These are phyloP conservation scores for Xestia c-nigrum DNA, from an alignment of 2,888 invertebrate genomes.

Conservation along the genomic window DNA sequence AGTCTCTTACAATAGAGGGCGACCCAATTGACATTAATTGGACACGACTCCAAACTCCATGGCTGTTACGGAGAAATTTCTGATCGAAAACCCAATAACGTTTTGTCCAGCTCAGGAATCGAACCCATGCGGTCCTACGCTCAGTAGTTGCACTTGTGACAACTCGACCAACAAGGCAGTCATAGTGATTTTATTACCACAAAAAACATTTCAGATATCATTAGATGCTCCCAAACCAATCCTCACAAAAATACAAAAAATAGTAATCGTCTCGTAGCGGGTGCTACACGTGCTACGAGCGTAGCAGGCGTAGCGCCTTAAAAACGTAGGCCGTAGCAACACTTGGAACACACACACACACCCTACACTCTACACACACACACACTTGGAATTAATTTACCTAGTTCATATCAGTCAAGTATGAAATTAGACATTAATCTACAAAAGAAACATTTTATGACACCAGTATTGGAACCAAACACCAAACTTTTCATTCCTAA, in stretches of 20 bases:
- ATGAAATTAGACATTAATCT: background rate
- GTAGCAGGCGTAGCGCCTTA: conserved; percentile 13
- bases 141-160: background rate
- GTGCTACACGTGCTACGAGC: conserved; percentile 5
- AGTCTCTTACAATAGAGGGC: no score
- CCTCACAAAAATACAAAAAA: background rate
- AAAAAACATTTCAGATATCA: background rate
- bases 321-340: background rate
- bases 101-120: background rate
- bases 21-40: background rate
- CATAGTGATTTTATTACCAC: background rate
- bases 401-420: background rate
- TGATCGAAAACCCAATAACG: background rate
- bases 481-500: conserved; percentile 15
- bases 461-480: conserved; percentile 10
- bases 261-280: background rate
- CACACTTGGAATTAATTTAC: background rate
- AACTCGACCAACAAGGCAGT: background rate
- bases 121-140: background rate
- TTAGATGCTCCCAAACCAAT: no score
- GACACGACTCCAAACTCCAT: background rate
- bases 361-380: no score
- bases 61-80: background rate
- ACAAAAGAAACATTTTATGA: conserved; percentile 20
- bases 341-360: no score